Percentiles rank a stretch among this genome's conserved stretches.
These are phyloP conservation scores for Hipparchia semele DNA, from an alignment of 2,888 invertebrate genomes.

Conservation along the genomic window DNA sequence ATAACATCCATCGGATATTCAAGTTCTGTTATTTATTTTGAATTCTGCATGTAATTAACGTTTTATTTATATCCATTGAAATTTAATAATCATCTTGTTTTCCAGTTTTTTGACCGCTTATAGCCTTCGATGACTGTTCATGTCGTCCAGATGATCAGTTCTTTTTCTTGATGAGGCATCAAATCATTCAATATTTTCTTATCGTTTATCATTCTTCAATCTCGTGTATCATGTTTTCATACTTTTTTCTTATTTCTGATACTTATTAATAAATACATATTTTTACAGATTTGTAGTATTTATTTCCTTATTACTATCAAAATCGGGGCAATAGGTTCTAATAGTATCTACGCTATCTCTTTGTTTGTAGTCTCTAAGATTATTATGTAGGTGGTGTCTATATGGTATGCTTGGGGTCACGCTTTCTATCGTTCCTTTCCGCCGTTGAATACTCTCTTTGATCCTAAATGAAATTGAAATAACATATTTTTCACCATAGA, in stretches of 20 bases:
- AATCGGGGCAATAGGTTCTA: constrained; percentile 36
- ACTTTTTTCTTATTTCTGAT: neutral
- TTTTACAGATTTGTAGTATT: constrained; percentile 38
- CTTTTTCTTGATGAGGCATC: neutral
- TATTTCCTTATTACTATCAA: constrained; percentile 34
- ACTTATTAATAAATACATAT: neutral
- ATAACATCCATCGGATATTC: neutral
- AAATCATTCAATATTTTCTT: neutral
- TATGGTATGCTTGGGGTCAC: constrained; percentile 23
- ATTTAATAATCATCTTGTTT: neutral
- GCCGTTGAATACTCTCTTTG: constrained; percentile 42
- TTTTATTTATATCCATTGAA: neutral
- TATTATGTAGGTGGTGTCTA: constrained; percentile 25
- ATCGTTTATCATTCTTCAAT: neutral
- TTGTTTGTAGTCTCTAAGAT: constrained; percentile 34
- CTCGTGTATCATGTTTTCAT: neutral
- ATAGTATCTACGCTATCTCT: constrained; percentile 41
- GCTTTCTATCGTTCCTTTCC: constrained; percentile 35
- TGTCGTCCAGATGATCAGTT: neutral
- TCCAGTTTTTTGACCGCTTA: neutral
- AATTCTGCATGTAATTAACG: neutral
- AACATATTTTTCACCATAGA: constrained; percentile 9
- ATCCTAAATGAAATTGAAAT: constrained; percentile 43
- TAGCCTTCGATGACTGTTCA: neutral
- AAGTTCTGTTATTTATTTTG: neutral